phyloP scores from a whole-genome alignment of 2,888 invertebrate species.

The Ernsta delagoae region DNA sequence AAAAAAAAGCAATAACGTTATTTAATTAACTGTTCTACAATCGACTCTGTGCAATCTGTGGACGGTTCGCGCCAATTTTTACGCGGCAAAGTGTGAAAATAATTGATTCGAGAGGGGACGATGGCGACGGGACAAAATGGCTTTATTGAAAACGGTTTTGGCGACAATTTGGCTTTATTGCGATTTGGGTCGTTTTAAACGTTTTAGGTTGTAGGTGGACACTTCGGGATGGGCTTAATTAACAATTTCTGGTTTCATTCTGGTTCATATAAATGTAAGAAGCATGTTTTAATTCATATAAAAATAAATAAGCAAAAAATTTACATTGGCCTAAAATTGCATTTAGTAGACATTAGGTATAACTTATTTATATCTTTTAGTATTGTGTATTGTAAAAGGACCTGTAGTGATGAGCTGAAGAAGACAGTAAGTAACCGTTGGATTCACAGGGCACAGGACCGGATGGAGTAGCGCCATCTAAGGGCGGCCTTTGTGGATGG shows the following conservation, averaged over 20 bases:
- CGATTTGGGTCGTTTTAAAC: constrained; percentile 18
- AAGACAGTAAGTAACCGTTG: too few relatives aligned
- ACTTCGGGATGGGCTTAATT: neutral
- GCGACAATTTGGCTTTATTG: constrained; percentile 36
- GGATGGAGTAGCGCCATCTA: too few relatives aligned
- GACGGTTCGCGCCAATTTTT: constrained; percentile 65
- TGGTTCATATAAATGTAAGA: neutral
- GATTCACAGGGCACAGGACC: too few relatives aligned
- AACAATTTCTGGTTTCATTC: neutral
- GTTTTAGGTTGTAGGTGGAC: constrained; percentile 11
- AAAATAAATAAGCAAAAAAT: too few relatives aligned
- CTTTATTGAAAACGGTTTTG: constrained; percentile 51
- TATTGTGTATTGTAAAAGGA: too few relatives aligned
- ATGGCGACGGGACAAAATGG: constrained; percentile 30
- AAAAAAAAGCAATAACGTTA: constrained; percentile 46
- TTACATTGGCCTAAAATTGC: too few relatives aligned
- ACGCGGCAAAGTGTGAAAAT: constrained; percentile 72
- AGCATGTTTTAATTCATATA: too few relatives aligned
- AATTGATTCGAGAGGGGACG: constrained; percentile 70
- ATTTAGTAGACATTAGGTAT: too few relatives aligned
- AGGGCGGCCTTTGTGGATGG: too few relatives aligned
- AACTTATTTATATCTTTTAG: too few relatives aligned
- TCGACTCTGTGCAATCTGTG: constrained; percentile 50
- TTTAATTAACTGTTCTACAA: constrained; percentile 61
- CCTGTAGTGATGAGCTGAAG: too few relatives aligned